A percentile compares a stretch with the other conserved stretches of the same genome.
These are phyloP conservation scores for Nothoprocta perdicaria DNA, from an alignment of 2,113 vertebrate species.

Conservation along the genomic window DNA sequence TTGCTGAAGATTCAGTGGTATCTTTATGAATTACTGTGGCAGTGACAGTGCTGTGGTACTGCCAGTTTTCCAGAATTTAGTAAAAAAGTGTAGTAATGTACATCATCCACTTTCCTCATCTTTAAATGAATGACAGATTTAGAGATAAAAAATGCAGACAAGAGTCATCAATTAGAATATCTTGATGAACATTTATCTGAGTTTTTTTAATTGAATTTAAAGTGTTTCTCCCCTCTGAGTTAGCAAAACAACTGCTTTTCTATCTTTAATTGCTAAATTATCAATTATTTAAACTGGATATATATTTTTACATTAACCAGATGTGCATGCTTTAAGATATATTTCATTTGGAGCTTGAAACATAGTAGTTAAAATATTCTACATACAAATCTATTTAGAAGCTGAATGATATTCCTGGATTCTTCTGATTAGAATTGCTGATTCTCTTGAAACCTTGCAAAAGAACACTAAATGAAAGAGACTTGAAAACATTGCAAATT, in stretches of 20 bases:
- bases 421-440: neutral
- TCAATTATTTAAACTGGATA: neutral
- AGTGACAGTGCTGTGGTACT: no score
- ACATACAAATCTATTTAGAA: neutral
- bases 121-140: neutral
- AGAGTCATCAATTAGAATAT: neutral
- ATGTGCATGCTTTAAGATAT: neutral
- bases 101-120: neutral
- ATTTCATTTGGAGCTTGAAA: neutral
- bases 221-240: neutral
- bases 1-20: neutral
- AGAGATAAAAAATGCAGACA: neutral
- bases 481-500: neutral
- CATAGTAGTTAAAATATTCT: neutral
- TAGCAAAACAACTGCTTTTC: neutral
- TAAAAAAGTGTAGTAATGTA: neutral
- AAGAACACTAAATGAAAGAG: neutral
- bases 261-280: neutral
- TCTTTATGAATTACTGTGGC: neutral
- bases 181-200: neutral
- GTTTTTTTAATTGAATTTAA: neutral
- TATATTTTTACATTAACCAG: neutral
- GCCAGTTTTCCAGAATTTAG: neutral
- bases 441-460: conserved; percentile 7
- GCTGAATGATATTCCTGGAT: neutral